Evolutionary conservation across 2,888 invertebrate species (phyloP), one percentile per base, ranked within the genome.

Genomic region (Eubasilissa splendida): DNA sequence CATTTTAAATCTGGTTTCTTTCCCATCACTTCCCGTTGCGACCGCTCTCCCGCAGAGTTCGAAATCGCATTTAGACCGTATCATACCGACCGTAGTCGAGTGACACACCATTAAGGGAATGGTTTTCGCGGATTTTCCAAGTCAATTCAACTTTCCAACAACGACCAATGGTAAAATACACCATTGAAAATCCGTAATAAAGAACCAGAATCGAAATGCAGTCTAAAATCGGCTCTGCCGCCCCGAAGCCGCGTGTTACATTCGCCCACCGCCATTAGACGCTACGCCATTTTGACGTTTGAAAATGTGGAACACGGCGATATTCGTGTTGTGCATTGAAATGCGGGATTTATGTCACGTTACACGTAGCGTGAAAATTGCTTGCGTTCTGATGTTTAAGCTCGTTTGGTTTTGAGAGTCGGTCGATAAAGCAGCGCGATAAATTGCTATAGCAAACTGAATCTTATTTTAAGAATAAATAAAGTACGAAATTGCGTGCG

Each of bases 41-140:
- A 31, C 9, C 33, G 60, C 63, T 7, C 2, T 7, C 59, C n/a
- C n/a, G 68, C 14, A 33, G 54, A 71, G 70, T 71, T 56, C 33
- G 54, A 82, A 82, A 80, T 79, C 79, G 73, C 70, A 80, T 82
- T 82, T 82, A 77, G 58, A 80, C 65, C 73, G 77, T 74, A 83
- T 79, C 78, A 81, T 83, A 65, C 74, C 79, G 66, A 58, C 71
- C 79, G 76, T 79, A 58, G 22, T 73, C 68, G 76, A 74, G 77
- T 71, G 71, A 80, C 71, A 77, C 81, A 75, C 80, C 81, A 80
- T 78, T 81, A 81, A 33, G 58, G 58, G 66, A 78, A 80, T 81
- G 80, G 75, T 80, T 80, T 83, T 80, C 83, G 71, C 81, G 74
- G 71, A 81, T 83, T 83, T 83, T 83, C 83, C 83, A 78, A 83